Conservation (phyloP, 1,140 invertebrate species). For the Drosophila quadrilineata region DNA sequence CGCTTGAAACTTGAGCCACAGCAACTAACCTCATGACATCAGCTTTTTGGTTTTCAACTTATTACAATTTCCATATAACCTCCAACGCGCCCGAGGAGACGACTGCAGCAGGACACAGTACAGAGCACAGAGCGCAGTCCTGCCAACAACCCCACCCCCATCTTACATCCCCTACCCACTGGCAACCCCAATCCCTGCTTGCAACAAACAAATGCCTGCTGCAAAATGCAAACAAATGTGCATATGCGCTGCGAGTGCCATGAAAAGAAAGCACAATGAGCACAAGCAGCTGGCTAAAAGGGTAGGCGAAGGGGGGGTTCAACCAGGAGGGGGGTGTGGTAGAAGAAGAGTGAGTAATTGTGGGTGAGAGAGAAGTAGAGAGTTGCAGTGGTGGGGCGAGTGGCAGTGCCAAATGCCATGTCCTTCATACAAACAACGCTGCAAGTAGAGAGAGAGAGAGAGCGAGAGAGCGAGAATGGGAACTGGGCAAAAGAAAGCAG, state of each 20-base stretch:
- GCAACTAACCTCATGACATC: constrained; percentile 79
- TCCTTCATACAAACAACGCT: constrained; percentile 22
- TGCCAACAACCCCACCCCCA: background rate
- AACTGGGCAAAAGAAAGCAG: constrained; percentile 4
- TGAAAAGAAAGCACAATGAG: constrained; percentile 46
- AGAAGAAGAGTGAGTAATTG: too few species aligned
- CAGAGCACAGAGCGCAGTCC: too few species aligned
- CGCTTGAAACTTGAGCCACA: constrained; percentile 76
- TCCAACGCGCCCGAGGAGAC: constrained; percentile 46
- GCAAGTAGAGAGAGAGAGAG: too few species aligned
- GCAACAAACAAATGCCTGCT: background rate
- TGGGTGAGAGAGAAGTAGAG: background rate
- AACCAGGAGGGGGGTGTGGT: background rate
- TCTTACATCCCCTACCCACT: background rate
- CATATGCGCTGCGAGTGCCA: constrained; percentile 52
- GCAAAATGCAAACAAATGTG: constrained; percentile 65
- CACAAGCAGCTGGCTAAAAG: background rate
- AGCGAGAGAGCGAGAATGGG: too few species aligned
- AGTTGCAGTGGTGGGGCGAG: background rate
- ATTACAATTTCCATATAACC: constrained; percentile 78
- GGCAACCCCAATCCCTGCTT: background rate
- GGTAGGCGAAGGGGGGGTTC: background rate
- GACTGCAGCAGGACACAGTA: constrained; percentile 21
- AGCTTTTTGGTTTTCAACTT: constrained; percentile 78
- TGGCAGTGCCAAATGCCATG: constrained; percentile 28